Base-by-base conservation (phyloP, 1,140 invertebrate genomes). In the Zaprionus capensis region DNA sequence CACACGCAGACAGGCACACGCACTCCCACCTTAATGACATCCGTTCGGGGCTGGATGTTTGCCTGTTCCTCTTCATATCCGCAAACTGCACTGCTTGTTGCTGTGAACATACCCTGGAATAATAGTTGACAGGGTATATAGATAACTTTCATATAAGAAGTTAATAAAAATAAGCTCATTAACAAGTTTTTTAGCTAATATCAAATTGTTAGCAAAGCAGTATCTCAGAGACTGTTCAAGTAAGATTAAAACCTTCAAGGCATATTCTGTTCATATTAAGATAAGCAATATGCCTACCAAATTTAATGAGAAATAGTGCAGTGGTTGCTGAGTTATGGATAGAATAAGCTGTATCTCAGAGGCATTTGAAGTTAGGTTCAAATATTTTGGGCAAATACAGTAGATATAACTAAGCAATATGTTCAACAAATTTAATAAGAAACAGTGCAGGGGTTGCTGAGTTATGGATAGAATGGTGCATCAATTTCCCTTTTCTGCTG, bases 11-110 rank as follows among this genome's bases (percentile, higher is more conserved):
- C 3, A 49, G 46, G 51, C 14, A 36, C 46, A 36, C 66, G 38
- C 38, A 64, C 62, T 53, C 70, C 70, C 76, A 87, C 78, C 69
- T 88, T 87, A 87, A 87, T 87, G 85, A 87, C 74, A 87, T 87
- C 85, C 84, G 74, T 67, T 71, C 22, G 71, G 77, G 24, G 61
- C 61, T 49, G 26, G 22, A 34, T 24, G 62, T 63, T 58, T 77
- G 59, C 51, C 26, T 61, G 71, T 59, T 26, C 28, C 56, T 74
- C 63, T 70, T 73, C 59, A 69, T 75, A 61, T 76, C 51, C 53
- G 63, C 71, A 24, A 49, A 15, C 58, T 72, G 63, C 74, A 59
- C 38, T 58, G 41, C 7, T 34, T 62, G 57, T 46, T 64, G 53
- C 17, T 59, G 41, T 24, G 41, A 9, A 46, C 31, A 31, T 73